Base-by-base conservation (phyloP, 2,888 invertebrate genomes). In the Acrobasis suavella region DNA sequence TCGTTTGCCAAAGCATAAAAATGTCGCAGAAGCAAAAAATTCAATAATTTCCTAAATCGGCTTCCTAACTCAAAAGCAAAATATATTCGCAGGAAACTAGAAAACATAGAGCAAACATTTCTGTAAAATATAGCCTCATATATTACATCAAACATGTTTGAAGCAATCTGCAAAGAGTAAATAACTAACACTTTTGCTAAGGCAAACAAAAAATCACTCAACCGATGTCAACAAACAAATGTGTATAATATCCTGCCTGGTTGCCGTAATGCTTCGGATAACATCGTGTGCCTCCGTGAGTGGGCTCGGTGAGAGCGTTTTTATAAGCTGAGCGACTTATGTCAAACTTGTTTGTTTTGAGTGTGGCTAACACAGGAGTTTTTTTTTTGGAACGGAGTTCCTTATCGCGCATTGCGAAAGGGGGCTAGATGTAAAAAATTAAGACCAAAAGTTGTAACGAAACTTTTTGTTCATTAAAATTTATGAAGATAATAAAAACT, bases 251-350 rank as follows among this genome's bases (percentile, higher is more conserved):
- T 76, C 74, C 74, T 69, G 65, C 64, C 72, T 75, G 52, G 51
- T 52, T 75, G 67, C 65, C 69, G 70, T 79, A 78, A 81, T 78
- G 79, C 74, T 75, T 22, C 70, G 67, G 68, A 73, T 72, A 72
- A 72, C 73, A 77, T 52, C 17, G 37, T 39, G 10, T 38, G 37
- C 76, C 77, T 75, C 73, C 69, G 70, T 64, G 64, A 62, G 63
- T 14, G 55, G n/a, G 55, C 37, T 37, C 37, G 9, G 37, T 55
- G 37, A 12, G 1, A 55, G 55, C 55, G 55, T 15, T 55, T 55
- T 55, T 9, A 39, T 52, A 17, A 22, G 22, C 16, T 12, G 14
- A 17, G 22, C 52, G 52, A 9, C 6, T 32, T 32, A 7, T 32
- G 5, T 32, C 32, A 7, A 32, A 32, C 32, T 22, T 22, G 22